Conservation (phyloP, 2,888 invertebrate species). For the Mycalesis mineus region DNA sequence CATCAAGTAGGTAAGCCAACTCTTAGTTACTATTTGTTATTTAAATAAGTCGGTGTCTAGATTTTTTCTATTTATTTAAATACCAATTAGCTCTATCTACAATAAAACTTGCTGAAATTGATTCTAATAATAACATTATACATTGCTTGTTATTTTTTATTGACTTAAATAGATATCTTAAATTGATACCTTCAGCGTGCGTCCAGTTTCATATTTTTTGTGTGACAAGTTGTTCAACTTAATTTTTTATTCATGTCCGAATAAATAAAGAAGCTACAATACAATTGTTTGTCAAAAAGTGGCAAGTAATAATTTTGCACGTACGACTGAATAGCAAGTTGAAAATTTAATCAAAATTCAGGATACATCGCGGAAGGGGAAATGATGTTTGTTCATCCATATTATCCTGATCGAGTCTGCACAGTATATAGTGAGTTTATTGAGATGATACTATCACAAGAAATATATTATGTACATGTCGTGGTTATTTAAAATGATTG, state of each 20-base stretch:
- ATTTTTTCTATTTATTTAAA: too few species aligned
- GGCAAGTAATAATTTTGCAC: constrained; percentile 10
- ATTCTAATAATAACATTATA: too few species aligned
- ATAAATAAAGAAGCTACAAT: background rate
- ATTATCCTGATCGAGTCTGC: constrained; percentile 40
- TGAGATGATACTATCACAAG: too few species aligned
- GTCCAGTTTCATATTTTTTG: background rate
- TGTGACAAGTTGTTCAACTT: background rate
- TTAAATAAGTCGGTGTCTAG: too few species aligned
- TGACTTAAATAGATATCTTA: too few species aligned
- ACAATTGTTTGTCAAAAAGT: constrained; percentile 9
- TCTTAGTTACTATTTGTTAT: too few species aligned
- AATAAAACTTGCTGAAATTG: too few species aligned
- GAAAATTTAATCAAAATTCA: constrained; percentile 54
- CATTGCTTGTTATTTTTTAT: too few species aligned
- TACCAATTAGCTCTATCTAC: too few species aligned
- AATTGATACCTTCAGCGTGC: too few species aligned
- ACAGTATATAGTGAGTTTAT: constrained; percentile 31
- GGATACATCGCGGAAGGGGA: constrained; percentile 60
- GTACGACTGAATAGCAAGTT: constrained; percentile 2
- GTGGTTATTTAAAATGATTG: too few species aligned
- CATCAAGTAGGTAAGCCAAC: too few species aligned
- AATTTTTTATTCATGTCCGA: background rate
- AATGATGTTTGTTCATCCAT: constrained; percentile 39
- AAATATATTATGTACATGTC: background rate